Evolutionary conservation across 1,140 invertebrate species (phyloP), one percentile per base, ranked within the genome.

Genomic region (Sesamia nonagrioides): DNA sequence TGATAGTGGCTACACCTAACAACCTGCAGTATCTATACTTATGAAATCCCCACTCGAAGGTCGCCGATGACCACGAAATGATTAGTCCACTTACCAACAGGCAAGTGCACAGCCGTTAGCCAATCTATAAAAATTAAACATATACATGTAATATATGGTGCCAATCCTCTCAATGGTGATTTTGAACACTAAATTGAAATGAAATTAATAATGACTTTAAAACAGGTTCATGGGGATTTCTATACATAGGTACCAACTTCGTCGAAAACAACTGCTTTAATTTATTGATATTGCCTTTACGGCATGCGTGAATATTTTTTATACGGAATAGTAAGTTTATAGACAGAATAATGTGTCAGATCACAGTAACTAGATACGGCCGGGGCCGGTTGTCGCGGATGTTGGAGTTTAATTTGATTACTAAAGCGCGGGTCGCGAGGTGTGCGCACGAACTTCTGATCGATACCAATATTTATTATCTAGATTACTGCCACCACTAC

Each of bases 401-500:
- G 77, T 77, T 79, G 76, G 50, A 80, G 77, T 80, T 61, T 69
- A 45, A 50, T 69, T 69, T 71, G 42, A 71, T 71, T 61, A 61
- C 40, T 71, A 71, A 50, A 71, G 27, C 68, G 68, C 68, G 48
- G 68, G 35, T 60, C 37, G 71, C 48, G 68, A 52, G 42, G 56
- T 76, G 73, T 61, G 58, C 42, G 60, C 73, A 71, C 42, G 37
- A 50, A 61, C 27, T 45, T 35, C 45, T 76, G 40, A 71, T 60
- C 78, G 61, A 75, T 79, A 40, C 27, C 69, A 69, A 48, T 69
- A 56, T 76, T 80, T 80, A 80, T 80, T 69, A 60, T 58, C 61
- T 35, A 52, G 74, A 56, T 56, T 52, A 71, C 68, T 71, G 48
- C 40, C 17, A 54, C 52, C 40, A 17, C 54, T 61, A 77, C 66